Evolutionary conservation across 2,888 invertebrate genomes (phyloP), one percentile per base, ranked within the genome.

Genomic region (Aelia acuminata): DNA sequence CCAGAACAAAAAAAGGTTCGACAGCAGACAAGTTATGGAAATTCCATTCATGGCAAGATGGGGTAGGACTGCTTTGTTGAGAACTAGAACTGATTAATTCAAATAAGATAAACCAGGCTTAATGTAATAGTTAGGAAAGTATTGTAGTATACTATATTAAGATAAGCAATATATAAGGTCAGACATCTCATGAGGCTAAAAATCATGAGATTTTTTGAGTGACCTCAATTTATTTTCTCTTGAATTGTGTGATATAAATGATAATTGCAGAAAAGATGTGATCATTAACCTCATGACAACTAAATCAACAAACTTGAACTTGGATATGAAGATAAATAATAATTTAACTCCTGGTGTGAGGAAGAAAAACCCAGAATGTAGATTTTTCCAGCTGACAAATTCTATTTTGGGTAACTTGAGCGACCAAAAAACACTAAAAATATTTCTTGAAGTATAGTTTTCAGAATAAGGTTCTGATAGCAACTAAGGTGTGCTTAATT

Each of bases 1-100:
- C 90, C 4, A 90, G 87, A 22, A 87, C 88, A 43, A 89, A 84
- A 49, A 90, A 88, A 63, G 90, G 90, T 70, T 90, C 89, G 13
- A 89, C 87, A 47, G 89, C 89, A 35, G 90, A 89, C 49, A 90
- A 88, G 87, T 90, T 90, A 18, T 57, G 26, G 47, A 88, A 88
- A 53, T 88, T 87, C 89, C 89, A 89, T 43, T 89, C 87, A 48
- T 84, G 47, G 39, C 47, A n/a, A 10, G 20, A 26, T 13, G 31
- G 22, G n/a, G 35, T 49, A 13, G 84, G 84, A 49, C 80, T 80
- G 43, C 22, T 80, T n/a, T 20, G 49, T 22, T 88, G 63, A 63
- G 53, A 86, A 57, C 63, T 35, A 70, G 63, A 70, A 70, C 18
- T 70, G 35, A 35, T 35, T 8, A 31, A 70, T 70, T 35, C 18